Base-by-base conservation (phyloP, 2,797 vertebrate genomes). In the Apogon talboti region DNA sequence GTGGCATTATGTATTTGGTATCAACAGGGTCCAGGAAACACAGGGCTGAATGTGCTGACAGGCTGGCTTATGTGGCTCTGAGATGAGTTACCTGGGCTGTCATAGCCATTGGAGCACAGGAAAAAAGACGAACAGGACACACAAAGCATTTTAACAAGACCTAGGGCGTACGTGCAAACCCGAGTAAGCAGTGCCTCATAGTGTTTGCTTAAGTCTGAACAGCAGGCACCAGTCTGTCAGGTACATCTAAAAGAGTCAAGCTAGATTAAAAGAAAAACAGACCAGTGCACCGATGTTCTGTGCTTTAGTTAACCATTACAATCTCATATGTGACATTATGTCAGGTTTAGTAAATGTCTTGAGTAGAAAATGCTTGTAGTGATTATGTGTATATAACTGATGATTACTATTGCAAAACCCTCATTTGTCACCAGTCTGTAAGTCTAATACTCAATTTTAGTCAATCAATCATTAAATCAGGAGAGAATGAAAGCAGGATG, bases 11-110 rank as follows among this genome's bases (percentile, higher is more conserved):
- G 81, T 63, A 75, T 66, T 64, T 67, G 83, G 78, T 82, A 82
- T 83, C 80, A 85, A 69, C 82, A 70, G 79, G 87, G 83, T 85
- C 69, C 66, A 83, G 76, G 71, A 84, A 78, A 68, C 75, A 73
- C 78, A 40, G 73, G 66, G 63, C 80, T 73, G 63, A 75, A 70
- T 71, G 71, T 78, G 85, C 82, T 79, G 83, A 91, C 84, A 86
- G 76, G 70, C 65, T 7, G 78, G 68, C 71, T 89, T 88, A 85
- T 59, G 71, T 46, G 4, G 19, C 76, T 78, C 63, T 62, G 57
- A 83, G 69, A 80, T 48, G 69, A 74, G 81, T 79, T 82, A 84
- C 75, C 76, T 51, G 15, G 66, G 76, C 55, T 79, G 71, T 82
- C 87, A 80, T 49, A 71, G 78, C 68, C 57, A 76, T 2, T 74